Evolutionary conservation across 92 coral and sea anemone species (phyloP).

Genomic region (Heteractis magnifica): DNA sequence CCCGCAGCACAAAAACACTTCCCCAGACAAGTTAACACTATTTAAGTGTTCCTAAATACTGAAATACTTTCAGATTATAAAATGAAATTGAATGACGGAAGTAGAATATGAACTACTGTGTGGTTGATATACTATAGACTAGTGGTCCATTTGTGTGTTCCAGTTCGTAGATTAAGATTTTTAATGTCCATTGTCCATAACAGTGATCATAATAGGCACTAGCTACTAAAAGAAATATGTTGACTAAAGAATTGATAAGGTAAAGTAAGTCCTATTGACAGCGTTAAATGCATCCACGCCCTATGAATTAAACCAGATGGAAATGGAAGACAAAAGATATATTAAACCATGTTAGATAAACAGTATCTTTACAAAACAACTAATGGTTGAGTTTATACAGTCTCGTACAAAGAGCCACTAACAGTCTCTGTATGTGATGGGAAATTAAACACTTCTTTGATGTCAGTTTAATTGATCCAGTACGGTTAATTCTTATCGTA

Average conservation of each 20-base stretch:
- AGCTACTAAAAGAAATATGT: neutral
- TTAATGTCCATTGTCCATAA: neutral
- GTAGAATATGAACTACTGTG: too few relatives aligned
- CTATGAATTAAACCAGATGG: slow-evolving; percentile 10
- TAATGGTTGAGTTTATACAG: neutral
- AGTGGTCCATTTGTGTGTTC: neutral
- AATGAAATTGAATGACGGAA: too few relatives aligned
- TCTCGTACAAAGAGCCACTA: neutral
- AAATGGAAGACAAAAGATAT: neutral
- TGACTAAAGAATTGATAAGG: neutral
- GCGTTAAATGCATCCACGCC: slow-evolving; percentile 42
- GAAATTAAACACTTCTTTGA: slow-evolving; percentile 8
- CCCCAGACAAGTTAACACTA: too few relatives aligned
- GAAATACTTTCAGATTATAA: too few relatives aligned
- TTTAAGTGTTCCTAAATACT: too few relatives aligned
- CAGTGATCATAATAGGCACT: neutral
- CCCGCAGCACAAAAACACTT: too few relatives aligned
- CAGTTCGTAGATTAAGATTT: neutral
- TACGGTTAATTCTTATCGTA: slow-evolving; percentile 14
- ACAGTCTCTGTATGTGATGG: slow-evolving; percentile 3
- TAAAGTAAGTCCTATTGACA: neutral
- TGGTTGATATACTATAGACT: too few relatives aligned
- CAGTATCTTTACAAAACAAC: neutral
- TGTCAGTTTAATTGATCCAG: slow-evolving; percentile 23
- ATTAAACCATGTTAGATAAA: neutral